Evolutionary conservation across 2,888 invertebrate genomes (phyloP).

Genomic region (Anarsia innoxiella): DNA sequence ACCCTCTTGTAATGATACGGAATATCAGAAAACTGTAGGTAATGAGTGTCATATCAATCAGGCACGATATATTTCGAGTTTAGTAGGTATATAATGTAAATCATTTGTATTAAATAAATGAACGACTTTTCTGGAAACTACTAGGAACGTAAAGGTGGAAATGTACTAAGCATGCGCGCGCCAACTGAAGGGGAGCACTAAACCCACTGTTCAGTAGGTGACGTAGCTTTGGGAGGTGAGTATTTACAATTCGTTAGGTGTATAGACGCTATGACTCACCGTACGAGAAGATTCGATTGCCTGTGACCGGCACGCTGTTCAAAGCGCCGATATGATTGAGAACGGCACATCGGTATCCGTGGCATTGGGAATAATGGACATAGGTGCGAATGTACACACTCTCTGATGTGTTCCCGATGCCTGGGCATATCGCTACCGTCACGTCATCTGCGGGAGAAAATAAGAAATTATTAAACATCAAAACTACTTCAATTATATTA

Average conservation of each 20-base stretch:
- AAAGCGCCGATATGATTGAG: slow-evolving; percentile 96
- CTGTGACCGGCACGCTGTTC: slow-evolving; percentile 88
- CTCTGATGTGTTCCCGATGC: slow-evolving; percentile 96
- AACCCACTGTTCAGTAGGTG: too few species aligned
- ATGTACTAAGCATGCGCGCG: too few species aligned
- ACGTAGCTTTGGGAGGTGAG: too few species aligned
- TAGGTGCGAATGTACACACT: slow-evolving; percentile 95
- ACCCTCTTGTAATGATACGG: too few species aligned
- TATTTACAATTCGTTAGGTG: not conserved
- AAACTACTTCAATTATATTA: not conserved
- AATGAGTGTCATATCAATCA: too few species aligned
- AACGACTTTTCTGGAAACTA: too few species aligned
- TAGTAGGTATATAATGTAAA: too few species aligned
- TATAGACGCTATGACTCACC: slow-evolving; percentile 78
- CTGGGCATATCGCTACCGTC: slow-evolving; percentile 91
- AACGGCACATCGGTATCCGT: slow-evolving; percentile 94
- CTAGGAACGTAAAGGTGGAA: too few species aligned
- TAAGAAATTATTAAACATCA: not conserved
- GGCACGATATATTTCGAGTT: too few species aligned
- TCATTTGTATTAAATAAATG: too few species aligned
- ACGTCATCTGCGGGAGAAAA: slow-evolving; percentile 81
- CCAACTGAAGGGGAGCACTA: too few species aligned
- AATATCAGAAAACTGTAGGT: too few species aligned
- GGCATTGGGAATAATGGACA: slow-evolving; percentile 92
- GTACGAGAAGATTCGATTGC: slow-evolving; percentile 92